These are phyloP conservation scores for Dendrolimus houi DNA, from an alignment of 2,888 invertebrate species.

Conservation along the genomic window DNA sequence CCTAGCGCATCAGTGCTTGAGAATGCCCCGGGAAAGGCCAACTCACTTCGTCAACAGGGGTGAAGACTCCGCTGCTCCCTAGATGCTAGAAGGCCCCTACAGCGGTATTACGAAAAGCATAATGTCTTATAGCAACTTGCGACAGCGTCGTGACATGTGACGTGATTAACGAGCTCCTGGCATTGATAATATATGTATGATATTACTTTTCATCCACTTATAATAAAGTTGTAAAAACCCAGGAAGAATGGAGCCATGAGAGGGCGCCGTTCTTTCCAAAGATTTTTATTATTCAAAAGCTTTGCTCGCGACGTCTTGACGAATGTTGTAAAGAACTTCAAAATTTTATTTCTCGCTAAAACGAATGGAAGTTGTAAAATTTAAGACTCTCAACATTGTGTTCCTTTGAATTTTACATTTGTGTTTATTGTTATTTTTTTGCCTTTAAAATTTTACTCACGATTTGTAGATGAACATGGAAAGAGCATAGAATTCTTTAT, in stretches of 20 bases:
- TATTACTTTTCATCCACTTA: conserved; percentile 29
- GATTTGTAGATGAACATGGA: no score
- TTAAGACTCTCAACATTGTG: conserved; percentile 12
- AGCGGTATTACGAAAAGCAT: no score
- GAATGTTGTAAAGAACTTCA: conserved; percentile 64
- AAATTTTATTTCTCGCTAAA: conserved; percentile 54
- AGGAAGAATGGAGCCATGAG: conserved; percentile 22
- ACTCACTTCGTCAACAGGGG: no score
- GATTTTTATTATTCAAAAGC: conserved; percentile 67
- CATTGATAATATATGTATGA: conserved; percentile 40
- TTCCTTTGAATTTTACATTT: conserved; percentile 5
- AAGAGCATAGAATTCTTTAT: no score
- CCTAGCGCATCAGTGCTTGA: no score
- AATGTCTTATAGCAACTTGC: conserved; percentile 25
- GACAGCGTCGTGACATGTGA: conserved; percentile 17
- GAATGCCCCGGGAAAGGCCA: no score
- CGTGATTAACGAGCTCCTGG: conserved; percentile 26
- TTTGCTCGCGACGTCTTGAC: conserved; percentile 63
- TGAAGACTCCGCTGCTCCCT: no score
- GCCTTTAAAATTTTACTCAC: neutral
- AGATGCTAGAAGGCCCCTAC: no score
- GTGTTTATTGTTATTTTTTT: conserved; percentile 1
- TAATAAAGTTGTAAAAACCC: conserved; percentile 27
- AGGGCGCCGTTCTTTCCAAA: conserved; percentile 23
- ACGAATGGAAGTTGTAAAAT: conserved; percentile 41